These are phyloP conservation scores for Clarias macrocephalus DNA, from an alignment of 2,113 vertebrate species.

Conservation along the genomic window DNA sequence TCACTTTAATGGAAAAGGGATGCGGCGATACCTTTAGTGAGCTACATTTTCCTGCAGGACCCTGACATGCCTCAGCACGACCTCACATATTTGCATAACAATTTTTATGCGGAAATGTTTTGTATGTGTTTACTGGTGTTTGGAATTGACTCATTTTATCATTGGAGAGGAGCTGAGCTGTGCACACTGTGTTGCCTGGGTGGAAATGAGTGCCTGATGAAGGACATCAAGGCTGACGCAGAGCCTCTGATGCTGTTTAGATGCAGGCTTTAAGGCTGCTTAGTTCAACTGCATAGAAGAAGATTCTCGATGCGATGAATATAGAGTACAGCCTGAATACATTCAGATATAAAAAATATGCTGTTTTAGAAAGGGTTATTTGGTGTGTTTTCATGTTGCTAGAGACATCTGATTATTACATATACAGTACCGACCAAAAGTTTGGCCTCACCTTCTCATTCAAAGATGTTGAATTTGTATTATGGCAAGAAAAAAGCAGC, in stretches of 20 bases:
- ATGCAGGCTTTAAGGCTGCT: not conserved
- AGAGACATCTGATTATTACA: not conserved
- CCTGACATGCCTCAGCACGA: conserved; percentile 43
- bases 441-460: too few species aligned
- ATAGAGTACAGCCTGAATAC: not conserved
- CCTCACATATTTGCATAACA: conserved; percentile 58
- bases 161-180: conserved; percentile 50
- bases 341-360: not conserved
- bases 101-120: conserved; percentile 64
- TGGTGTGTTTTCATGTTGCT: not conserved
- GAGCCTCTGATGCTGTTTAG: not conserved
- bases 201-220: conserved; percentile 59
- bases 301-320: not conserved
- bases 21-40: conserved; percentile 9
- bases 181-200: conserved; percentile 53
- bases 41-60: conserved; percentile 41
- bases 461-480: too few species aligned
- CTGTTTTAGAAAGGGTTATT: not conserved
- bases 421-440: too few species aligned
- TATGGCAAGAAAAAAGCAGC: too few species aligned
- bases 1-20: not conserved
- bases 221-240: conserved; percentile 53
- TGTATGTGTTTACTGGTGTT: conserved; percentile 57
- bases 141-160: conserved; percentile 63
- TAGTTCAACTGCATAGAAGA: conserved; percentile 28